These are phyloP conservation scores for Sus scrofa DNA, from an alignment of 2,113 vertebrate genomes.

Conservation along the genomic window T2T-Sscrofa CM000824.6:141545501-141546000, in stretches of 20 bases:
- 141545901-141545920: background rate
- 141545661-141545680: constrained; percentile 71
- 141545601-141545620: constrained; percentile 26
- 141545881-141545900: background rate
- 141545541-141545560: no score
- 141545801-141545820: background rate
- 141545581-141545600: background rate
- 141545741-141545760: background rate
- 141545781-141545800: background rate
- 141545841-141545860: background rate
- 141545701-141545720: background rate
- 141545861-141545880: background rate
- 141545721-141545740: background rate
- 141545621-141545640: constrained; percentile 78
- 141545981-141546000: background rate
- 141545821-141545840: background rate
- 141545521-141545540: no score
- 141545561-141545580: no score
- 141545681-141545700: background rate
- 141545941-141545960: background rate
- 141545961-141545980: background rate
- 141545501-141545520: no score
- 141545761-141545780: background rate
- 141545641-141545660: constrained; percentile 69
- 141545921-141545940: background rate